Evolutionary conservation across 2,797 vertebrate species (phyloP).

Genomic region (Okamejei kenojei): DNA sequence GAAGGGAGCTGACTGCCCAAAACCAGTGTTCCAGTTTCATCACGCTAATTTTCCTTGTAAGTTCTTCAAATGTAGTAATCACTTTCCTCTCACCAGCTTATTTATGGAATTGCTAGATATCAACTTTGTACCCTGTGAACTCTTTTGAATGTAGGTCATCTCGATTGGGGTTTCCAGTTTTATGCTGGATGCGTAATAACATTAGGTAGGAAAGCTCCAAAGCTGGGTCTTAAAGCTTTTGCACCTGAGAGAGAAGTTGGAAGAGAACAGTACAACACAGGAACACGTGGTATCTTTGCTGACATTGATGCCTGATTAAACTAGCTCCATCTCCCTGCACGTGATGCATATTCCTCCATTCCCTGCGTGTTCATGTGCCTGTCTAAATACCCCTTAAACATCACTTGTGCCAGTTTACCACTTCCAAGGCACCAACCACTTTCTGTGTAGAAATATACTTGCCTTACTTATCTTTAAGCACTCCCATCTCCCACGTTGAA

Average conservation of each 20-base stretch:
- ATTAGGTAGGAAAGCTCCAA: neutral
- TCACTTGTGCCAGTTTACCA: too few relatives aligned
- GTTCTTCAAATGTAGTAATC: conserved; percentile 47
- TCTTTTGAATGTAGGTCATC: neutral
- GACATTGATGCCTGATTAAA: too few relatives aligned
- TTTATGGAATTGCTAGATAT: neutral
- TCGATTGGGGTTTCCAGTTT: neutral
- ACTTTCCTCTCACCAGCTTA: neutral
- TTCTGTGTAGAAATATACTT: too few relatives aligned
- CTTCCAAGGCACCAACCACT: too few relatives aligned
- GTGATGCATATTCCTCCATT: too few relatives aligned
- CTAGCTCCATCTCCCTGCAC: too few relatives aligned
- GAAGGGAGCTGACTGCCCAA: conserved; percentile 77
- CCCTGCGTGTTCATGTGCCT: too few relatives aligned
- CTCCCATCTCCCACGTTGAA: too few relatives aligned
- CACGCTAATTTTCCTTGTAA: conserved; percentile 92
- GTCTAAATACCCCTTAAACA: too few relatives aligned
- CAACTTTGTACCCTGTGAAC: neutral
- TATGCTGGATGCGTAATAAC: neutral
- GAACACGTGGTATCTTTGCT: too few relatives aligned
- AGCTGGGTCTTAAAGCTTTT: neutral
- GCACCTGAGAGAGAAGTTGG: neutral
- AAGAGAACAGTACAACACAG: too few relatives aligned
- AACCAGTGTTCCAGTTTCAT: conserved; percentile 75
- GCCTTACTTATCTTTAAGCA: too few relatives aligned